Percentiles rank a stretch among this genome's conserved stretches.
Evolutionary conservation across 2,888 invertebrate genomes (phyloP).

Genomic region (Agonum fuliginosum): DNA sequence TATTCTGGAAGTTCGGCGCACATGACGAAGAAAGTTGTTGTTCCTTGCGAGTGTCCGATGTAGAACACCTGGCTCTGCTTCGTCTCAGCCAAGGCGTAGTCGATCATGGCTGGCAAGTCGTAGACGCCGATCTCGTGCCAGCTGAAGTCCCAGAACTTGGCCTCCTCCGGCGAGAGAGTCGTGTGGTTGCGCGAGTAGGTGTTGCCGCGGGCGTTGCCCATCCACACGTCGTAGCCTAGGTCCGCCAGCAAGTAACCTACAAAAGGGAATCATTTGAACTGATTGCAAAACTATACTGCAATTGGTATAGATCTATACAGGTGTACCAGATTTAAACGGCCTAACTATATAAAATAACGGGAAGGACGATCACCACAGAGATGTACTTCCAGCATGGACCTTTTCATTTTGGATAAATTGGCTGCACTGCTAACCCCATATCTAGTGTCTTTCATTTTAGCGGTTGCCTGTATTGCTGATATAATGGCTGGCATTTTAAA

Average conservation of each 20-base stretch:
- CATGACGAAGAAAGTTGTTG: conserved; percentile 82
- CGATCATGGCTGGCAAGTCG: conserved; percentile 89
- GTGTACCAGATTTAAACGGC: too few species aligned
- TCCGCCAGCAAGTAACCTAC: conserved; percentile 9
- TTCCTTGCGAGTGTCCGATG: conserved; percentile 88
- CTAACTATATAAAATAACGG: too few species aligned
- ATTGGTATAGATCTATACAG: too few species aligned
- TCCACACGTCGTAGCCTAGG: conserved; percentile 36
- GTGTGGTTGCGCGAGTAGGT: neutral
- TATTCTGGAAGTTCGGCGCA: conserved; percentile 79
- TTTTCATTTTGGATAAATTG: too few species aligned
- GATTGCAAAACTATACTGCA: too few species aligned
- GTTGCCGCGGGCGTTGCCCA: conserved; percentile 13
- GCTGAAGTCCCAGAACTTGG: conserved; percentile 70
- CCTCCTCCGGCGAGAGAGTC: neutral
- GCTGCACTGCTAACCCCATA: too few species aligned
- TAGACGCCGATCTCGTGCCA: conserved; percentile 88
- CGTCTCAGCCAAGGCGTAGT: conserved; percentile 79
- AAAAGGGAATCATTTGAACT: conserved; percentile 64
- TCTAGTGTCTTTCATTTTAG: too few species aligned
- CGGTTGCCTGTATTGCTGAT: too few species aligned
- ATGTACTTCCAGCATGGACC: too few species aligned
- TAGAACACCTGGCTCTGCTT: conserved; percentile 80
- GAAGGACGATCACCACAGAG: too few species aligned
- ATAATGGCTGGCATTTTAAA: too few species aligned